Base-by-base conservation (phyloP, 1,140 invertebrate genomes). In the Hycleus phaleratus region DNA sequence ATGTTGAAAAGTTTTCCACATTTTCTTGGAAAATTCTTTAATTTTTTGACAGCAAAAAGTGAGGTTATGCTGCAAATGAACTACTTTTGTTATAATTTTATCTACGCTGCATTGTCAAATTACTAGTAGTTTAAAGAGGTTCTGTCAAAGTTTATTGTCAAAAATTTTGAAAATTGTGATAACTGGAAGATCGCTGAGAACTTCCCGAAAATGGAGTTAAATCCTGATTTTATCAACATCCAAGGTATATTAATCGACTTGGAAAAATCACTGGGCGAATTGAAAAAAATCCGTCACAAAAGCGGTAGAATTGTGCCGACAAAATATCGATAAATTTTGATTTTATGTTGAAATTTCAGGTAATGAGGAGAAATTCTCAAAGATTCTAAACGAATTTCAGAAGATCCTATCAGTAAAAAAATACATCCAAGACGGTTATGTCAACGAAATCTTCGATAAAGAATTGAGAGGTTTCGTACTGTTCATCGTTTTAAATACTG, bases 401-500 rank as follows among this genome's bases (percentile, higher is more conserved):
- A 61, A 61, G 18, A 63, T 57, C 43, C 60, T 71, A 12, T 38
- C 50, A 32, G 46, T 46, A 12, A 68, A 63, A 57, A 53, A 55
- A 2, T 67, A 68, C 43, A 54, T 66, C 1, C 54, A 49, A 53
- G 48, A 61, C 9, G 45, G 39, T 8, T 61, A 60, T 43, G 46
- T 51, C 32, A 61, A 47, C 45, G 26, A 38, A 9, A 48, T 47
- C 11, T 58, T 60, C 46, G 42, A 49, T 11, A 51, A 58, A 12
- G 45, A 65, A 46, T 26, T 71, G 26, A 51, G 61, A 40, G 59
- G 70, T 43, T 62, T 72, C 5, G 39, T 64, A 3, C 49, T 68
- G 3, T 70, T 72, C 43, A 51, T 72, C 3, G 62, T 68, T 45
- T 43, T 72, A 18, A 72, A 72, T 56, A 68, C 68, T 6, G 56